Evolutionary conservation across 2,113 vertebrate genomes (phyloP).

Genomic region (Elephantulus edwardii): DNA sequence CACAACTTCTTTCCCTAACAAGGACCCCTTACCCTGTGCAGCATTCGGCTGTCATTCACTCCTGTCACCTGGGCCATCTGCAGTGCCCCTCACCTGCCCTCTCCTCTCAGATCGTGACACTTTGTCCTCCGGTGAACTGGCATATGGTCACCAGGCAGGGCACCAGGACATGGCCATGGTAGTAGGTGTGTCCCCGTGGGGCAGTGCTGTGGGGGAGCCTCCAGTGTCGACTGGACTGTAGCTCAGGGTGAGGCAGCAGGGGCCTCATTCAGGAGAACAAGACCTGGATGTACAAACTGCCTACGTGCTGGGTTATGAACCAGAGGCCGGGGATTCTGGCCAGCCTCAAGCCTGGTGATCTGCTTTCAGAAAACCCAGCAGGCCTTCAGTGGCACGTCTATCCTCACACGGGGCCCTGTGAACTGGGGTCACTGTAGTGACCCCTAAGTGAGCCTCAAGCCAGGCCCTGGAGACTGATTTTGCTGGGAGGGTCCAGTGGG

Average conservation of each 20-base stretch:
- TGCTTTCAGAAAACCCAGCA: not conserved
- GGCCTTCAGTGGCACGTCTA: not conserved
- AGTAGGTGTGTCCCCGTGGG: fast-evolving
- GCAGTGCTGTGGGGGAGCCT: fast-evolving
- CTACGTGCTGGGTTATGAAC: not conserved
- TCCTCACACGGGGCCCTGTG: not conserved
- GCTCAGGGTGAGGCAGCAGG: not conserved
- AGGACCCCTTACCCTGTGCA: fast-evolving
- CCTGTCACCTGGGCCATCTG: fast-evolving
- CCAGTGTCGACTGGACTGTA: fast-evolving
- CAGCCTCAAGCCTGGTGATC: not conserved
- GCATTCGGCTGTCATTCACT: fast-evolving
- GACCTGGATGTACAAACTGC: not conserved
- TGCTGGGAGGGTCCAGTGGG: not conserved
- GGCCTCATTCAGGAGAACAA: not conserved
- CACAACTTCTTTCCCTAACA: not conserved
- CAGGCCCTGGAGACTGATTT: not conserved
- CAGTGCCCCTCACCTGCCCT: fast-evolving
- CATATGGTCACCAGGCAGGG: fast-evolving
- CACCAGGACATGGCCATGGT: fast-evolving
- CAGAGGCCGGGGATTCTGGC: not conserved
- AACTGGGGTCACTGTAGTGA: not conserved
- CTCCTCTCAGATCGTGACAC: fast-evolving
- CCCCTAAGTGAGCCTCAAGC: not conserved
- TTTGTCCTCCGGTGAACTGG: fast-evolving